phyloP scores from a whole-genome alignment of 2,888 invertebrate species.

The Deroplatys truncata region DNA sequence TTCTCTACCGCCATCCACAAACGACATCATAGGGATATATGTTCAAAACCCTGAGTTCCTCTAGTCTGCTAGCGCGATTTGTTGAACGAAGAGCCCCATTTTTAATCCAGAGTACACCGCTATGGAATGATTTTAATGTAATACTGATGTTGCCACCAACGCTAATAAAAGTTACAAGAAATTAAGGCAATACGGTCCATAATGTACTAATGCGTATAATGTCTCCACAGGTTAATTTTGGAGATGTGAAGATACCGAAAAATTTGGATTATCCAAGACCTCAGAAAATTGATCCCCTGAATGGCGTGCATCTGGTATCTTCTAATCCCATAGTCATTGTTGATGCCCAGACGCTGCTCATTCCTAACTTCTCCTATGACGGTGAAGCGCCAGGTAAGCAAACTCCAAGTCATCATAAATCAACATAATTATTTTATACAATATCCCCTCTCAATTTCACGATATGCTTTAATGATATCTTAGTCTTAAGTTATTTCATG shows the following conservation, averaged over 20 bases:
- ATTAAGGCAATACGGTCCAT: no score
- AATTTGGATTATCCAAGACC: slow-evolving; percentile 79
- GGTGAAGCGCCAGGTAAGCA: slow-evolving; percentile 83
- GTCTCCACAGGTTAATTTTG: slow-evolving; percentile 74
- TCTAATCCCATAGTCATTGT: slow-evolving; percentile 86
- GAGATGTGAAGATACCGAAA: slow-evolving; percentile 75
- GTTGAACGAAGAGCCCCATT: no score
- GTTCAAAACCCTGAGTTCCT: no score
- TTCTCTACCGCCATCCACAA: no score
- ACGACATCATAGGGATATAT: no score
- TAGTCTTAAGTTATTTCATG: no score
- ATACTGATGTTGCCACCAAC: no score
- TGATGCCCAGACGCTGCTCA: slow-evolving; percentile 86
- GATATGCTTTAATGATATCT: neutral
- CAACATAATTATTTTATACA: neutral
- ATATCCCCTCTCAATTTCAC: neutral
- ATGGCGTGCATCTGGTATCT: slow-evolving; percentile 76
- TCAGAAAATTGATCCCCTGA: slow-evolving; percentile 69
- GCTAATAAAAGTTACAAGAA: no score
- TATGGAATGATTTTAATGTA: no score
- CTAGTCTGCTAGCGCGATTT: no score
- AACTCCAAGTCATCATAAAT: neutral
- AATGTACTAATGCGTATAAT: neutral
- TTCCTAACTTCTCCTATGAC: slow-evolving; percentile 88
- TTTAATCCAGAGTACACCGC: no score